These are phyloP conservation scores for Drosophila subpulchrella DNA, from an alignment of 1,140 invertebrate species.

Conservation along the genomic window DNA sequence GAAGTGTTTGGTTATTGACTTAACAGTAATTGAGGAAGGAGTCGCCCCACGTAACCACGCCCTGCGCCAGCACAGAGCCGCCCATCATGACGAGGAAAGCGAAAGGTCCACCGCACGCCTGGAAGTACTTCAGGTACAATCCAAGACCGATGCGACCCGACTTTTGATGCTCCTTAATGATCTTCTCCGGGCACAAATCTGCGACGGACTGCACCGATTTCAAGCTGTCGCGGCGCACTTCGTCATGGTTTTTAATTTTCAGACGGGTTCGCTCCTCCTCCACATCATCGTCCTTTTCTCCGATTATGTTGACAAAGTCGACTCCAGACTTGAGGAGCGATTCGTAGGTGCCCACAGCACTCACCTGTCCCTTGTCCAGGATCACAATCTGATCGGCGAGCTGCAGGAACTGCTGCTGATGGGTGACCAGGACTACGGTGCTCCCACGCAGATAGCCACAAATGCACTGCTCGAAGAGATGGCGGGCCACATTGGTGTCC, in stretches of 20 bases:
- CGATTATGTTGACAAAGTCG: conserved; percentile 88
- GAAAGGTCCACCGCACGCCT: conserved; percentile 86
- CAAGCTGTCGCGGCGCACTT: too few species aligned
- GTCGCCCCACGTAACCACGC: conserved; percentile 87
- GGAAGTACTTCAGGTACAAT: conserved; percentile 87
- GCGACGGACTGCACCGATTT: conserved; percentile 85
- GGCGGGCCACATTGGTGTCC: too few species aligned
- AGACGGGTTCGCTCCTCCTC: conserved; percentile 59
- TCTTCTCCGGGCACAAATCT: conserved; percentile 85
- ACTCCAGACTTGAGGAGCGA: conserved; percentile 87
- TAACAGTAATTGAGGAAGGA: conserved; percentile 89
- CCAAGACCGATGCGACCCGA: conserved; percentile 86
- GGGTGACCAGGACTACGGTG: conserved; percentile 91
- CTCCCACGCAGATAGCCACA: conserved; percentile 89
- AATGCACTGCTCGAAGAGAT: conserved; percentile 90
- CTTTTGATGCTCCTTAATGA: conserved; percentile 86
- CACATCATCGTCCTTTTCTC: conserved; percentile 85
- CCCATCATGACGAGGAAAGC: conserved; percentile 85
- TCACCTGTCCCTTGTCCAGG: conserved; percentile 87
- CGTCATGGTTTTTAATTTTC: too few species aligned
- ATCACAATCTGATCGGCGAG: conserved; percentile 89
- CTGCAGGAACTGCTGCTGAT: conserved; percentile 94
- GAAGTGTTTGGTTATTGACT: neutral
- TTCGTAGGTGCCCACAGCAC: conserved; percentile 87
- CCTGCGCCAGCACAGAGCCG: conserved; percentile 85